Conservation (phyloP, 2,113 vertebrate genomes). For the Xyrauchen texanus region DNA sequence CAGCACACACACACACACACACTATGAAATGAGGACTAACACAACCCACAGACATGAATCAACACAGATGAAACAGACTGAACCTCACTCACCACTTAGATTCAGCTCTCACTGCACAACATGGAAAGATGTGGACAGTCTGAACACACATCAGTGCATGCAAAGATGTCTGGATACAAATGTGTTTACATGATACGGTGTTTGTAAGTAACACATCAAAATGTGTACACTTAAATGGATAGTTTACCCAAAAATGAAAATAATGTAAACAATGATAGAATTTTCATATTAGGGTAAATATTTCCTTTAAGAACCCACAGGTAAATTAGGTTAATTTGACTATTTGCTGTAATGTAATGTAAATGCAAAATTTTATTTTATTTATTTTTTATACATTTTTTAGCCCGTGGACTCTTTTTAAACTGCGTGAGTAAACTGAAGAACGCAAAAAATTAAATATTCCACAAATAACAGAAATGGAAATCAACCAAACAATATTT, state of each 20-base stretch:
- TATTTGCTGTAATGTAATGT: neutral
- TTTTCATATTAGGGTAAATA: too few species aligned
- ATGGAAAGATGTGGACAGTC: constrained; percentile 19
- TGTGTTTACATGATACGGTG: constrained; percentile 30
- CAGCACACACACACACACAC: too few species aligned
- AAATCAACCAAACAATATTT: constrained; percentile 36
- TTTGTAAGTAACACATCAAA: constrained; percentile 18
- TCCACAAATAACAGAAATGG: constrained; percentile 41
- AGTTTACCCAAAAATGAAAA: too few species aligned
- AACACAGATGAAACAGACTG: constrained; percentile 22
- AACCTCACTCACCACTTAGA: constrained; percentile 54
- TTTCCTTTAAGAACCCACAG: constrained; percentile 38
- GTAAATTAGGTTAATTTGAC: constrained; percentile 67
- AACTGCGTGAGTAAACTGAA: constrained; percentile 66
- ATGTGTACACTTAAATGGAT: constrained; percentile 61
- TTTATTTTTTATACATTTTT: constrained; percentile 47
- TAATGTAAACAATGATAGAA: too few species aligned
- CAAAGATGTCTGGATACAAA: constrained; percentile 35
- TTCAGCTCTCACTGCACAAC: constrained; percentile 49
- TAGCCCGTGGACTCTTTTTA: constrained; percentile 77
- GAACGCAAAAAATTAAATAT: constrained; percentile 48
- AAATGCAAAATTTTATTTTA: too few species aligned
- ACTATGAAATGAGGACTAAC: too few species aligned
- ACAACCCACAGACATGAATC: neutral
- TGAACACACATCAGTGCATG: constrained; percentile 40